Base-by-base conservation (phyloP, 2,888 invertebrate species). In the Galerucella nymphaeae region DNA sequence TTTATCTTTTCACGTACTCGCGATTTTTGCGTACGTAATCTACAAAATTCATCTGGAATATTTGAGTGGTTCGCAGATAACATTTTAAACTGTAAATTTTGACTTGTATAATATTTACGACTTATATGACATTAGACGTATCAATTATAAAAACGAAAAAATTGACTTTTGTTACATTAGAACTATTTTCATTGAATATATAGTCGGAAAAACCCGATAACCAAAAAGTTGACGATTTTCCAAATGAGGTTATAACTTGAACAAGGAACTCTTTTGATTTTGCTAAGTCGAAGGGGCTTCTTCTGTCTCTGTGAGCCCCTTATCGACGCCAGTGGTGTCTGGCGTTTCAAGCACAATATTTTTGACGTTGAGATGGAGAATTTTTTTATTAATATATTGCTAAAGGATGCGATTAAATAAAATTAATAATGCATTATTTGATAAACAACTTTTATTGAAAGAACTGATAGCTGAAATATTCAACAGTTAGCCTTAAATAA, bases 11-110 rank as follows among this genome's bases (percentile, higher is more conserved):
- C 42, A 11, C 41, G 61, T 16, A 18, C 11, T 42, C 16, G 11
- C 3, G 41, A n/a, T 16, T 62, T 62, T 13, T 18, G 61, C 4
- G 61, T 62, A 13, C 16, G 10, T 18, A 62, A 42, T 16, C 61
- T 62, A 62, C 61, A 62, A 42, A 62, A 62, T 18, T 62, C 42
- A 42, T 62, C 61, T 18, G 61, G 61, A 42, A 62, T 62, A 38
- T 62, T 42, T 13, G 38, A 42, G 10, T 42, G 9, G 8, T 62
- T 18, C 2, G 61, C 11, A 8, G 42, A 62, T 62, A 62, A 38
- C 61, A 62, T 62, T 62, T 62, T 42, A 1, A 42, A 62, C 61
- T 62, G 6, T 11, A 38, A 62, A 62, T 62, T 62, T 62, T 41
- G 61, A 4, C 11, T 42, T 14, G 6, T 42, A 11, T 23, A 23